Base-by-base conservation (phyloP, 2,797 vertebrate genomes). In the Oophaga sylvatica region DNA sequence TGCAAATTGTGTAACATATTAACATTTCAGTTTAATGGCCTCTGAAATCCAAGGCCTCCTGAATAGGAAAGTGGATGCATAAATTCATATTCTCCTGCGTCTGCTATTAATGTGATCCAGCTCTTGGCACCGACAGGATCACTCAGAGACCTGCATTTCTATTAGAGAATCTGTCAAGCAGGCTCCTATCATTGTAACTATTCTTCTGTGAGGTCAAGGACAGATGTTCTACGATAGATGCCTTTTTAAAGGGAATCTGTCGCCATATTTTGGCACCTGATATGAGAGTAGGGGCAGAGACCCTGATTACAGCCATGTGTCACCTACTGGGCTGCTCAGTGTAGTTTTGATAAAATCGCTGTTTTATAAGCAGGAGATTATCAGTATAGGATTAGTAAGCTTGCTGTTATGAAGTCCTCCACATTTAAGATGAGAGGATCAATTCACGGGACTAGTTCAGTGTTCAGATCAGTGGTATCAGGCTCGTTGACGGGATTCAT, bases 1-100 rank as follows among this genome's bases (percentile, higher is more conserved):
- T 79, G 31, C 19, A 67, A 56, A 56, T n/a, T 56, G 65, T 79
- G 70, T 77, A 56, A 65, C 12, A 70, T 59, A 81, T 71, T 86
- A 45, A 57, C 22, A 68, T 86, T 35, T 57, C 3, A 22, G n/a
- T 19, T n/a, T 73, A 41, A 48, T 73, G n/a, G 65, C 41, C 56
- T 71, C 45, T 73, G 53, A 80, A 62, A 71, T 48, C 71, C 11
- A 57, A 67, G 13, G 20, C 53, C 57, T 45, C 20, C 26, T n/a
- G 77, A 60, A 26, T 11, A 19, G 31, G 67, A 56, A 53, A 35
- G 20, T 57, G 62, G 13, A 57, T 59, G 67, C 17, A 83, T 35
- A 57, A 59, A 71, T 59, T 57, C 26, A 17, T 35, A 35, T 80
- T 31, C 6, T 62, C 56, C 20, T 8, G 56, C 26, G 17, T 35